These are phyloP conservation scores for Elanus axillaris DNA, from an alignment of 2,113 vertebrate species.

Conservation along the genomic window DNA sequence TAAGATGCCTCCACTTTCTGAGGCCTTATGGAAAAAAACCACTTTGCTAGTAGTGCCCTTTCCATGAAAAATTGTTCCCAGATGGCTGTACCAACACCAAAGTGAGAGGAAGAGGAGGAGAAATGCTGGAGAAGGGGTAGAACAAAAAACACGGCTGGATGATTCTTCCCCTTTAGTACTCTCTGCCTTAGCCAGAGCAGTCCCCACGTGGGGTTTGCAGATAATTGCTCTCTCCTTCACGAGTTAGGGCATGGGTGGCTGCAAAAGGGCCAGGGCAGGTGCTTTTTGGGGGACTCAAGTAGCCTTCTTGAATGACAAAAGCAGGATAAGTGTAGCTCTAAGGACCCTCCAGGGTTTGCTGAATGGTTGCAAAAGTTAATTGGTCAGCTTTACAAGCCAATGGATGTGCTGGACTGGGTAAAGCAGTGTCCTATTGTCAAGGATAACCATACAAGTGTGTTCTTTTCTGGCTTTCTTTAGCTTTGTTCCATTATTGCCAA, in stretches of 20 bases:
- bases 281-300: fast-evolving
- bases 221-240: background rate
- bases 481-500: background rate
- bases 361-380: background rate
- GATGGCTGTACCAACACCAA: background rate
- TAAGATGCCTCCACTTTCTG: background rate
- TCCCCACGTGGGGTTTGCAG: background rate
- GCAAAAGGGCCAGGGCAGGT: background rate
- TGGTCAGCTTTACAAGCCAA: background rate
- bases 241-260: background rate
- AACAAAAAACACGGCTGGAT: background rate
- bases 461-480: background rate
- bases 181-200: background rate
- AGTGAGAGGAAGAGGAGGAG: background rate
- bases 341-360: background rate
- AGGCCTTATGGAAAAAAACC: background rate
- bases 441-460: too few species aligned
- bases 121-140: background rate
- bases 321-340: background rate
- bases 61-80: background rate
- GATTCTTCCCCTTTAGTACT: background rate
- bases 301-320: background rate
- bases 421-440: background rate
- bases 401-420: background rate
- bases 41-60: background rate